Evolutionary conservation across 2,797 vertebrate genomes (phyloP), one percentile per base, ranked within the genome.

Genomic region (Pygocentrus nattereri): DNA sequence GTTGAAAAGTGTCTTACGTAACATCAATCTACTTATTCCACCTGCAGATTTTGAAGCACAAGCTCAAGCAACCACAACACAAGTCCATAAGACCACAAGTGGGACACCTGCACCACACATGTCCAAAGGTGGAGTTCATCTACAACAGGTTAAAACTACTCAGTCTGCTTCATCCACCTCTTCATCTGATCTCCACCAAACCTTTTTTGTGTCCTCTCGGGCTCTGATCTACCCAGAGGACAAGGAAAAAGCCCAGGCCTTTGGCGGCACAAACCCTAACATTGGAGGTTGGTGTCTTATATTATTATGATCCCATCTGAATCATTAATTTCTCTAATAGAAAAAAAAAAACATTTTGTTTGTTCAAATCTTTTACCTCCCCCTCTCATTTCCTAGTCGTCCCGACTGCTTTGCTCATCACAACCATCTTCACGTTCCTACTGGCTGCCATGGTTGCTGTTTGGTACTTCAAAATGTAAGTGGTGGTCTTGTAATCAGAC

Each of bases 381-480:
- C 4, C 65, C 7, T 84, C 56, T 69, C 62, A 47, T 81, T 4
- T 87, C 85, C 27, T 82, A 94, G 88, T 59, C 8, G 58, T 85
- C 23, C 91, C 64, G 44, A 93, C 83, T 11, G 82, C 31, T 5
- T 70, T 93, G 44, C 75, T 93, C 79, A 91, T 94, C 83, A 75
- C 87, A n/a, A 88, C 88, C 5, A 67, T 76, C 30, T 91, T 90
- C 78, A 78, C 56, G 2, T 54, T 93, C 44, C 84, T 94, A 25
- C 78, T 93, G 1, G 13, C 78, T n/a, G 84, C 84, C 49, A 8
- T 89, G 12, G 80, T 82, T 61, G 77, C 86, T 23, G 0, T 93
- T 25, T 90, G 58, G 41, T 93, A 91, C 77, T 78, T 91, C 25
- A 92, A 89, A 90, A 8, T 81, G 94, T 95, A 64, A 93, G 93